A percentile compares a stretch with the other conserved stretches of the same genome.
phyloP scores from a whole-genome alignment of 2,888 invertebrate species.

The Pandemis corylana region DNA sequence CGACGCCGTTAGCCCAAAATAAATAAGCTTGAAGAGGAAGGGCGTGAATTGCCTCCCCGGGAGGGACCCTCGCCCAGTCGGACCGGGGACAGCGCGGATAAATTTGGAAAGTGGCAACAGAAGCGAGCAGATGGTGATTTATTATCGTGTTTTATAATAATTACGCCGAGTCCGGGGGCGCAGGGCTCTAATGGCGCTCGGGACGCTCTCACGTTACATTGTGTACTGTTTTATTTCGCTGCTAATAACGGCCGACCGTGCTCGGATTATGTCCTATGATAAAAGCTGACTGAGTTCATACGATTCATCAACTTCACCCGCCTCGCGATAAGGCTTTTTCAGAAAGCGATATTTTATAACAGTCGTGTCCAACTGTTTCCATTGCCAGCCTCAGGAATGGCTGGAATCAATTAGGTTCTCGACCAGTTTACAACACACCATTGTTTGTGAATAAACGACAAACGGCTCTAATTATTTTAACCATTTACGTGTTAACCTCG shows the following conservation, averaged over 20 bases:
- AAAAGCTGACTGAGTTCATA: constrained; percentile 26
- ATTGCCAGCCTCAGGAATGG: constrained; percentile 1
- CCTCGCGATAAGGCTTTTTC: constrained; percentile 7
- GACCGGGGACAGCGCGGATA: constrained; percentile 56
- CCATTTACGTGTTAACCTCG: constrained; percentile 29
- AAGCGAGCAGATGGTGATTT: constrained; percentile 81
- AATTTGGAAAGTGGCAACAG: constrained; percentile 79
- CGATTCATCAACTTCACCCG: constrained; percentile 21
- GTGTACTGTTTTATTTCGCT: constrained; percentile 58
- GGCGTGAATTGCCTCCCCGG: constrained; percentile 66
- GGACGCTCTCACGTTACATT: constrained; percentile 59
- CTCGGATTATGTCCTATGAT: constrained; percentile 36
- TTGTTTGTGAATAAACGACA: constrained; percentile 30
- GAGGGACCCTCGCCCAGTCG: constrained; percentile 31
- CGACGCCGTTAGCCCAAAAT: constrained; percentile 74
- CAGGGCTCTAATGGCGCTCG: constrained; percentile 64
- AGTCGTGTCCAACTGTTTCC: constrained; percentile 8
- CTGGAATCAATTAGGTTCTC: constrained; percentile 18
- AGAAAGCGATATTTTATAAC: not conserved
- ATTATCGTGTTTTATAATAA: constrained; percentile 82
- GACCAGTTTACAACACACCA: constrained; percentile 25
- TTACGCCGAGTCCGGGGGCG: constrained; percentile 67
- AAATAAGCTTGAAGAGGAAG: constrained; percentile 71
- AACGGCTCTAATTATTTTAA: constrained; percentile 34
- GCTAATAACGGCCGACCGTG: constrained; percentile 36